Base-by-base conservation (phyloP, 2,888 invertebrate genomes). In the Amblyteles armatorius region DNA sequence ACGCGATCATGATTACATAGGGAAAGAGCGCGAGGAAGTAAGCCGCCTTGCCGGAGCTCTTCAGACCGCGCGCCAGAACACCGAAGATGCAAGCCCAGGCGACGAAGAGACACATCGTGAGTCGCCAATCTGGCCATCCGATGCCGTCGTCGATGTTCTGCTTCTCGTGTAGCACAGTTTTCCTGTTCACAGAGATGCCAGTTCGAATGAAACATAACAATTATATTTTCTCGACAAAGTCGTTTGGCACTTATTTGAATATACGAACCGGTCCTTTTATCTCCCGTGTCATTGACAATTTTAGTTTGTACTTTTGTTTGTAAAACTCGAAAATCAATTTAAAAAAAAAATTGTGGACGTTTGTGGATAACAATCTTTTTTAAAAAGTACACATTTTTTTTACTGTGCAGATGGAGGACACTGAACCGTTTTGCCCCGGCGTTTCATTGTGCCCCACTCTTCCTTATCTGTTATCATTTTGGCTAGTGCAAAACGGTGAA, bases 21-120 rank as follows among this genome's bases (percentile, higher is more conserved):
- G 96, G 96, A 88, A 96, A 96, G 5, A 96, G 92, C 0, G 97
- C 97, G 0, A 97, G 95, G 88, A 97, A 96, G 90, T 97, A 97
- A 2, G 97, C 96, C 0, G 95, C 96, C 91, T 95, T 96, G 50
- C 96, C 96, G 0, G 96, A 95, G 87, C 95, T 95, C 88, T 95
- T 94, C 0, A 96, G 94, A 2, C 96, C 96, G 81, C 94, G 94
- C 2, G 94, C 94, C 2, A 96, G 94, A 13, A 95, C 94, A 0
- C 94, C 89, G 78, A 95, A 95, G 7, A 96, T 94, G 22, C 94
- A 91, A 0, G 94, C 67, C 96, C 96, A 96, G 1, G 95, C 94
- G 7, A 94, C 88, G 0, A 95, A 89, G 0, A 96, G 92, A 57
- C 95, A 96, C 0, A 95, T 86, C 0, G 94, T 94, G 67, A 96